Evolutionary conservation across 2,888 invertebrate species (phyloP).

Genomic region (Scaptodrosophila latifasciaeformis): DNA sequence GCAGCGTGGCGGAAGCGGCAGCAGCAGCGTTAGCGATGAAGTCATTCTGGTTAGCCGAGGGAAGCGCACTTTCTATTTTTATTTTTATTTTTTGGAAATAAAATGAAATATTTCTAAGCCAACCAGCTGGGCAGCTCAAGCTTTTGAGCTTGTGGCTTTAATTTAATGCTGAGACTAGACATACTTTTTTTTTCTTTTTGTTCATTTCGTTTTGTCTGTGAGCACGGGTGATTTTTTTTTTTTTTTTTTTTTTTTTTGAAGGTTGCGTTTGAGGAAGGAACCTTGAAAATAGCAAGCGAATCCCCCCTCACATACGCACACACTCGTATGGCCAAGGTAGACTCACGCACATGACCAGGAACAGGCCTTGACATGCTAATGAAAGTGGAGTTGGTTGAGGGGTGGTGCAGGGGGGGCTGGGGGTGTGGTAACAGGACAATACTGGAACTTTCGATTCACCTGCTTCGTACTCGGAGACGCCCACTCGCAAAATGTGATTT

Average conservation of each 20-base stretch:
- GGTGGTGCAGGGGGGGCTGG: not conserved
- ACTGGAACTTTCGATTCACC: slow-evolving; percentile 50
- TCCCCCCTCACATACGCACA: slow-evolving; percentile 8
- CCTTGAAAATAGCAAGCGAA: slow-evolving; percentile 26
- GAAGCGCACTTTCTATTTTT: slow-evolving; percentile 6
- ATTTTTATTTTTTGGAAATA: not conserved
- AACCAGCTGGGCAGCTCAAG: not conserved
- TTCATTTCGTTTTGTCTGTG: not conserved
- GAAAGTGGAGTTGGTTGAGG: not conserved
- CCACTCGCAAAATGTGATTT: too few relatives aligned
- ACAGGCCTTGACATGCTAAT: not conserved
- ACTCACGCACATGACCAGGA: not conserved
- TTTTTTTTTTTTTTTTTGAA: slow-evolving; percentile 13
- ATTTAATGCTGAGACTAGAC: not conserved
- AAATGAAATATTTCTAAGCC: not conserved
- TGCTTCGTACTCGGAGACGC: too few relatives aligned
- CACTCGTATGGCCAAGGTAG: not conserved
- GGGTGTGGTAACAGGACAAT: slow-evolving; percentile 11
- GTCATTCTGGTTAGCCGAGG: slow-evolving; percentile 30
- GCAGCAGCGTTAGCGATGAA: slow-evolving; percentile 26
- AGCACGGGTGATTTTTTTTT: not conserved
- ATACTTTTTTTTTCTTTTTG: not conserved
- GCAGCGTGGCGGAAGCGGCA: slow-evolving; percentile 15
- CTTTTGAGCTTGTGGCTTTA: not conserved
- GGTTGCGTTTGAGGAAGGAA: slow-evolving; percentile 29